These are phyloP conservation scores for Venustaconcha ellipsiformis DNA, from an alignment of 1,140 invertebrate species.

Conservation along the genomic window DNA sequence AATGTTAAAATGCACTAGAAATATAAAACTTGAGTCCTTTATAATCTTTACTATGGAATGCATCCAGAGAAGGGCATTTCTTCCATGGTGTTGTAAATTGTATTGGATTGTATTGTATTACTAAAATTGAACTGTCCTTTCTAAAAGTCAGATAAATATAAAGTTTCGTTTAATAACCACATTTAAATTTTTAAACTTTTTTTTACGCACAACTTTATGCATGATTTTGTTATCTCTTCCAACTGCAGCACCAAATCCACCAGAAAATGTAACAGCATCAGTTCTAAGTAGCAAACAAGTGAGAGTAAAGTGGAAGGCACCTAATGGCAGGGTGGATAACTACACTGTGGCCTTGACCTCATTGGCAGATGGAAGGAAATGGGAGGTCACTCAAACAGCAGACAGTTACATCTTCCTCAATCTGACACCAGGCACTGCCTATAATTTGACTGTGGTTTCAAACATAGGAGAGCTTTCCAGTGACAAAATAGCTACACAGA, in stretches of 20 bases:
- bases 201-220: too few relatives aligned
- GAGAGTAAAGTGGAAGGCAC: constrained; percentile 18
- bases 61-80: too few relatives aligned
- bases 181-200: too few relatives aligned
- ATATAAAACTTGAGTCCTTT: too few relatives aligned
- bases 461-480: constrained; percentile 17
- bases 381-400: constrained; percentile 13
- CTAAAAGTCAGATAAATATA: too few relatives aligned
- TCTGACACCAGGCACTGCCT: constrained; percentile 18
- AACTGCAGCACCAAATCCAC: constrained; percentile 26
- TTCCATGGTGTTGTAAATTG: too few relatives aligned
- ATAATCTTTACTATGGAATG: too few relatives aligned
- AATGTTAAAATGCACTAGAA: too few relatives aligned
- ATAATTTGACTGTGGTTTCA: constrained; percentile 16
- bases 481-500: constrained; percentile 5
- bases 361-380: neutral
- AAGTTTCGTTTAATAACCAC: too few relatives aligned
- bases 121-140: too few relatives aligned
- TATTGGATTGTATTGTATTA: too few relatives aligned
- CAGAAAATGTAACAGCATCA: constrained; percentile 1
- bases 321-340: constrained; percentile 3
- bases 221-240: too few relatives aligned
- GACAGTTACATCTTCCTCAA: constrained; percentile 11
- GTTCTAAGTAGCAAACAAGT: constrained; percentile 19
- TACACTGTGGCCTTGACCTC: constrained; percentile 22